phyloP scores from a whole-genome alignment of 2,888 invertebrate genomes.

The Cistogaster globosa region DNA sequence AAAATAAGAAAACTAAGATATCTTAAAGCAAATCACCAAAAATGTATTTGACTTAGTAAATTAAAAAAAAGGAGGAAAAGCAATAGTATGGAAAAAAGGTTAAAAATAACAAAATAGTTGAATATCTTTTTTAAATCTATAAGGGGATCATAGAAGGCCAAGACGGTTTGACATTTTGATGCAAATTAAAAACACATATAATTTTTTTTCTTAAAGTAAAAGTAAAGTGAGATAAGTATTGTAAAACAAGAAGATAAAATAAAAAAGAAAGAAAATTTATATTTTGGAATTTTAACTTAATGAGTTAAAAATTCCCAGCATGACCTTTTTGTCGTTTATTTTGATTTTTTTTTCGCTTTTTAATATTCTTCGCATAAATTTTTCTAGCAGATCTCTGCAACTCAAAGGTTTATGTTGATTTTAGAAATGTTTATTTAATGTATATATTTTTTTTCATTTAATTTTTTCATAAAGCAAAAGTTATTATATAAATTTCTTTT shows the following conservation, averaged over 20 bases:
- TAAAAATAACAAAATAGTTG: too few species aligned
- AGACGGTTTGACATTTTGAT: constrained; percentile 38
- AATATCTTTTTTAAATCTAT: too few species aligned
- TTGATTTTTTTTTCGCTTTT: constrained; percentile 3
- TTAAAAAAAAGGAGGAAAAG: too few species aligned
- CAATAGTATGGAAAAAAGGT: too few species aligned
- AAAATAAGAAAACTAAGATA: too few species aligned
- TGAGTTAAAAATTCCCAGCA: constrained; percentile 52
- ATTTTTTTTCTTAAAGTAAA: constrained; percentile 7
- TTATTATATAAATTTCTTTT: constrained; percentile 31
- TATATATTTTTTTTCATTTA: constrained; percentile 6
- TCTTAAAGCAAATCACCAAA: too few species aligned
- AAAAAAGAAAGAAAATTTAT: neutral
- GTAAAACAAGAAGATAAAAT: neutral
- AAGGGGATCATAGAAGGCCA: neutral
- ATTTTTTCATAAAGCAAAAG: constrained; percentile 1
- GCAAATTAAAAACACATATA: constrained; percentile 51
- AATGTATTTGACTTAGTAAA: too few species aligned
- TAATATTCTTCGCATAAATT: constrained; percentile 9
- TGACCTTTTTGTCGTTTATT: constrained; percentile 59
- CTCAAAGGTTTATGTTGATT: constrained; percentile 5
- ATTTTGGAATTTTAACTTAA: constrained; percentile 59
- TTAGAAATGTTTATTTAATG: constrained; percentile 45
- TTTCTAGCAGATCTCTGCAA: constrained; percentile 15
- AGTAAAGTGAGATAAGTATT: constrained; percentile 24